Evolutionary conservation across 2,888 invertebrate species (phyloP), one percentile per base, ranked within the genome.

Genomic region (Agrotis ipsilon): DNA sequence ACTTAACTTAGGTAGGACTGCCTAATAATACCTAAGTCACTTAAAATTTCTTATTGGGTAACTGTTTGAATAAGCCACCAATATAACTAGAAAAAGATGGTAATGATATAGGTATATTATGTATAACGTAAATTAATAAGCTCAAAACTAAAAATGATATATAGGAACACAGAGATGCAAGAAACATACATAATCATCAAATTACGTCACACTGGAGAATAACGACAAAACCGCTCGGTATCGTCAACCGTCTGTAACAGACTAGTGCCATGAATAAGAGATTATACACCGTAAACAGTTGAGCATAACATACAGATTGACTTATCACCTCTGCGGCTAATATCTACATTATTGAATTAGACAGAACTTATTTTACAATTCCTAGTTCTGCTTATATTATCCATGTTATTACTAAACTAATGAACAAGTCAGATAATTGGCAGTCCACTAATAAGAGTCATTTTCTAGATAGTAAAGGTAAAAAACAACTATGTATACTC

Each of bases 151-250:
- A 43, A 45, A 14, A 71, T 51, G 18, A 46, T 46, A 13, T 55
- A 18, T 46, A 60, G 16, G 21, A 60, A 52, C 45, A 67, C 16
- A 13, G 54, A 78, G 55, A 67, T 63, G 54, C 52, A 63, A 71
- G 63, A 58, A 49, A 60, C 39, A 52, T 72, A 77, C 72, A 52
- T 73, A 78, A 73, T 73, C 52, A 60, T 57, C 52, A 48, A 66
- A 68, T 81, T 78, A 80, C 73, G 80, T 80, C 80, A 80, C 48
- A 57, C 24, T n/a, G 45, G 27, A 69, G 52, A 77, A 66, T 81
- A 78, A 60, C 48, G 32, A 72, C 68, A 62, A 72, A 80, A 69
- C 81, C 58, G 62, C 66, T 68, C 71, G 14, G 32, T 49, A 66
- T 45, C 58, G 61, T 54, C 46, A 71, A 24, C 43, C 55, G 14